Conservation (phyloP, 1,140 invertebrate species). For the Helicoverpa armigera region DNA sequence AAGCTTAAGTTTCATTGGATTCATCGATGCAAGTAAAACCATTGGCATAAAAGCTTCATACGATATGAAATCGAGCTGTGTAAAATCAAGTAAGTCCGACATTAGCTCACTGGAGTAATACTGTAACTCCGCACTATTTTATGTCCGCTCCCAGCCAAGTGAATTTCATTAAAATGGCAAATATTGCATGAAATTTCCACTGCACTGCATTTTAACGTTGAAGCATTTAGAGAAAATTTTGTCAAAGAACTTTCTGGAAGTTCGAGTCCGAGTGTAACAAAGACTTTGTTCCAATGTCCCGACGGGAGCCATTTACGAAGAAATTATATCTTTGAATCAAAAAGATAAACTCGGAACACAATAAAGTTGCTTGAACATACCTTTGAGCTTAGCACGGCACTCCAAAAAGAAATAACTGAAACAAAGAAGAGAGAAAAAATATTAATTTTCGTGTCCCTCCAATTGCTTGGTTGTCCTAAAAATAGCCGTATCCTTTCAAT, state of each 20-base stretch:
- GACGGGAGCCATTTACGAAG: background rate
- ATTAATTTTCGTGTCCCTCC: background rate
- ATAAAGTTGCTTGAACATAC: background rate
- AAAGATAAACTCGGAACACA: background rate
- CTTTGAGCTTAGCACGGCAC: background rate
- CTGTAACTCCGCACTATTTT: constrained; percentile 27
- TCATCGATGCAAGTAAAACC: constrained; percentile 1
- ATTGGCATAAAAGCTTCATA: background rate
- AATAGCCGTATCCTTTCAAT: background rate
- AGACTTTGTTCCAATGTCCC: background rate
- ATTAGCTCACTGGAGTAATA: constrained; percentile 33
- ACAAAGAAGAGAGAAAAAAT: constrained; percentile 2
- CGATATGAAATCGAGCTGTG: constrained; percentile 1
- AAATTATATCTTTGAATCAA: background rate
- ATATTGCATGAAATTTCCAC: constrained; percentile 38
- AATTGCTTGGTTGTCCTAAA: background rate
- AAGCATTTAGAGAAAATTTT: constrained; percentile 28
- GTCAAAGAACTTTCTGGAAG: constrained; percentile 23
- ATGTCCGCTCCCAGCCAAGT: constrained; percentile 23
- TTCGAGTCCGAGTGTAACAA: background rate
- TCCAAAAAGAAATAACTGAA: constrained; percentile 15
- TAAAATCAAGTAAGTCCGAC: constrained; percentile 30
- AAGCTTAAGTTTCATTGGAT: constrained; percentile 4
- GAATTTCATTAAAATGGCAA: constrained; percentile 42
- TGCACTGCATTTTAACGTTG: constrained; percentile 29